phyloP scores from a whole-genome alignment of 2,797 vertebrate species.

The Gambelia wislizenii region DNA sequence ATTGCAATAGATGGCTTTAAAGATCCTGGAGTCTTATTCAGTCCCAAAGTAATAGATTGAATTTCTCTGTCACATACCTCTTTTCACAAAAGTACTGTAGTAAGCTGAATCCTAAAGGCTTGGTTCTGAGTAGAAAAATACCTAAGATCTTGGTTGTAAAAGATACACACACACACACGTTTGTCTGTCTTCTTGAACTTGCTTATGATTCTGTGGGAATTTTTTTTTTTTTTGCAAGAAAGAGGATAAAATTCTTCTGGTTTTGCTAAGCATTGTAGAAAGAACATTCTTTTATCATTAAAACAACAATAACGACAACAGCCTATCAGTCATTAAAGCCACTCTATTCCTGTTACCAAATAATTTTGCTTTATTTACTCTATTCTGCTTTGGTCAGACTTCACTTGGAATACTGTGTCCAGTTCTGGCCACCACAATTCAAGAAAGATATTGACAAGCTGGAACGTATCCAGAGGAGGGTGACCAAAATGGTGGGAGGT shows the following conservation, averaged over 20 bases:
- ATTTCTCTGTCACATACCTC: not conserved
- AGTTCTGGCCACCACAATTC: too few relatives aligned
- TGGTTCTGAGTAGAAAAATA: not conserved
- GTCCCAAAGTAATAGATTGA: not conserved
- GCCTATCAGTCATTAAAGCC: not conserved
- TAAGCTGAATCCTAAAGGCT: not conserved
- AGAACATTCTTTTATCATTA: not conserved
- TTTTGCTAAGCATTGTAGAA: not conserved
- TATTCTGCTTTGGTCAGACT: too few relatives aligned
- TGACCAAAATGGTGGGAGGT: too few relatives aligned
- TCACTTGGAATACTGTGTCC: too few relatives aligned
- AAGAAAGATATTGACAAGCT: too few relatives aligned
- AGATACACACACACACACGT: not conserved
- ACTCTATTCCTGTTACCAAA: too few relatives aligned
- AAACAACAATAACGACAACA: too few relatives aligned
- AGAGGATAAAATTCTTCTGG: not conserved
- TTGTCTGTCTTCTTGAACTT: not conserved
- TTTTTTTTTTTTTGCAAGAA: not conserved
- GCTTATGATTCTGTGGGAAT: not conserved
- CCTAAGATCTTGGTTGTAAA: not conserved
- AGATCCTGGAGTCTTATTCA: not conserved
- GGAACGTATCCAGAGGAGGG: too few relatives aligned
- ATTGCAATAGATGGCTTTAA: slow-evolving; percentile 10
- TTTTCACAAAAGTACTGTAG: not conserved
- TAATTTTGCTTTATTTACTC: too few relatives aligned